A percentile compares a stretch with the other conserved stretches of the same genome.
Conservation (phyloP, 2,797 vertebrate genomes). For the Arnoldichthys spilopterus region DNA sequence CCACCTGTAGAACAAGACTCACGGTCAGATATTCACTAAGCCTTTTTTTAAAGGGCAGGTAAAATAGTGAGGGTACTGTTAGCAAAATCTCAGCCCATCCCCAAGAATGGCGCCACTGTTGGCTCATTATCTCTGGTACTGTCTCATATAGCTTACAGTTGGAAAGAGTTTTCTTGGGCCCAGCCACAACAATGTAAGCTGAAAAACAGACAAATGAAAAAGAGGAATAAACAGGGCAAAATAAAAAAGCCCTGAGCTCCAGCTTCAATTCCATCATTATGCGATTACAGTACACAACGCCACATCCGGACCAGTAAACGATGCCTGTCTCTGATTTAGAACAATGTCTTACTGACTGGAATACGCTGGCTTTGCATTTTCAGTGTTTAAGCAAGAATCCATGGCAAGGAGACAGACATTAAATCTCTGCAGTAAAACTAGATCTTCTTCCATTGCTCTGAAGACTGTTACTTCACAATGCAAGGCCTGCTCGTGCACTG, state of each 20-base stretch:
- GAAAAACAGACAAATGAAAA: conserved; percentile 35
- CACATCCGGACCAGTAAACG: conserved; percentile 20
- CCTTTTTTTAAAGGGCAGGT: conserved; percentile 22
- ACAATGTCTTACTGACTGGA: conserved; percentile 37
- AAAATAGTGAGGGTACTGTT: too few relatives aligned
- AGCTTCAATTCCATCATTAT: conserved; percentile 41
- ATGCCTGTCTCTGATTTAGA: conserved; percentile 46
- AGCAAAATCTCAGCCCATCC: conserved; percentile 3
- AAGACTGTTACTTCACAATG: neutral
- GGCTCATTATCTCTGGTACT: neutral
- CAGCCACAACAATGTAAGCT: neutral
- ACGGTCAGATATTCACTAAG: neutral
- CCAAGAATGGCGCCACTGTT: conserved; percentile 32
- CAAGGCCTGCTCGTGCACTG: neutral
- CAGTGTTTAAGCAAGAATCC: conserved; percentile 35
- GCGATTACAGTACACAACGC: conserved; percentile 29
- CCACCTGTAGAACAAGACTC: too few relatives aligned
- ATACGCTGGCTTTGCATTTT: conserved; percentile 43
- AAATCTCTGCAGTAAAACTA: conserved; percentile 42
- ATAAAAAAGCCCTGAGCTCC: conserved; percentile 50
- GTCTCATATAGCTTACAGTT: conserved; percentile 11
- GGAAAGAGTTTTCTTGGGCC: neutral
- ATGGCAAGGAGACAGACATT: conserved; percentile 42
- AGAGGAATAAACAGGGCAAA: conserved; percentile 47
- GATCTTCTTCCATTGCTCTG: conserved; percentile 33